phyloP scores from a whole-genome alignment of 1,140 invertebrate species.

The Drosophila kepulauana region DNA sequence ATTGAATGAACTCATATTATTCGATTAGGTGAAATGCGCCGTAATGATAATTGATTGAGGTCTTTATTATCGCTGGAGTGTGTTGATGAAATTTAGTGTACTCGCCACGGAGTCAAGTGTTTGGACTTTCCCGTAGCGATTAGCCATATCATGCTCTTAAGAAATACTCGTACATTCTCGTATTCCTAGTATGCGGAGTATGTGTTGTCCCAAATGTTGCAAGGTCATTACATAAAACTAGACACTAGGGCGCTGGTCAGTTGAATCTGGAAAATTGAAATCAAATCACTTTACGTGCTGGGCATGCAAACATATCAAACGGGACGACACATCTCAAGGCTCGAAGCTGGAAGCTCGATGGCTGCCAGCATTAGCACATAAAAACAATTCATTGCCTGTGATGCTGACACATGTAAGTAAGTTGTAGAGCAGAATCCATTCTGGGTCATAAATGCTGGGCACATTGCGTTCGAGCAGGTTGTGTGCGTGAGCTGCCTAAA shows the following conservation, averaged over 20 bases:
- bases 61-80: conserved; percentile 10
- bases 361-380: conserved; percentile 72
- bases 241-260: conserved; percentile 38
- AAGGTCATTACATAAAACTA: conserved; percentile 42
- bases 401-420: conserved; percentile 71
- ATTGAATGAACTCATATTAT: background rate
- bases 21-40: conserved; percentile 4
- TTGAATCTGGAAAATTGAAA: conserved; percentile 84
- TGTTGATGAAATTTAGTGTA: conserved; percentile 18
- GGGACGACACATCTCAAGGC: conserved; percentile 8
- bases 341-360: background rate
- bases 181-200: conserved; percentile 31
- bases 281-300: conserved; percentile 83
- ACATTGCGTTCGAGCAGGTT: conserved; percentile 14
- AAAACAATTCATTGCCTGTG: conserved; percentile 76
- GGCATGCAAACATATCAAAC: conserved; percentile 63
- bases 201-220: conserved; percentile 43
- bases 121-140: conserved; percentile 50
- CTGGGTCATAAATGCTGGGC: conserved; percentile 65
- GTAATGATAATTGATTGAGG: conserved; percentile 37
- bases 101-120: conserved; percentile 25
- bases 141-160: conserved; percentile 30
- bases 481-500: conserved; percentile 50
- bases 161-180: conserved; percentile 30
- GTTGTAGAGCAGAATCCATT: conserved; percentile 57